These are phyloP conservation scores for Cantharis rufa DNA, from an alignment of 2,888 invertebrate genomes.

Conservation along the genomic window DNA sequence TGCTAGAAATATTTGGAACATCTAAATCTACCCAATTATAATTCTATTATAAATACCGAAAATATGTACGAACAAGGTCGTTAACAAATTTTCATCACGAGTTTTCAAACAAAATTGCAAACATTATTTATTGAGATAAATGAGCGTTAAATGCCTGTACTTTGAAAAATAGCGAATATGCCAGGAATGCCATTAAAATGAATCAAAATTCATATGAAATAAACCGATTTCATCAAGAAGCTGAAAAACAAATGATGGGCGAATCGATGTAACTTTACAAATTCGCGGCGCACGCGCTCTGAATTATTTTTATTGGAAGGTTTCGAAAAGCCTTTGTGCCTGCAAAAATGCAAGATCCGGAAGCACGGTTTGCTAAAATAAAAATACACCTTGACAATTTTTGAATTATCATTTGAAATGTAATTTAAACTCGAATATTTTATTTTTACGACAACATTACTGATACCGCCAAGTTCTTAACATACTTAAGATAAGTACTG, in stretches of 20 bases:
- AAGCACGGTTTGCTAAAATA: neutral
- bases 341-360: neutral
- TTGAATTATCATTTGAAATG: neutral
- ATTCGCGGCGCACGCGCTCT: neutral
- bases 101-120: neutral
- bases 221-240: neutral
- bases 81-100: neutral
- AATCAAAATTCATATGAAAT: neutral
- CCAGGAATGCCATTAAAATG: neutral
- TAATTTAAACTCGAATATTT: neutral
- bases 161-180: neutral
- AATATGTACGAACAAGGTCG: neutral
- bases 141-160: neutral
- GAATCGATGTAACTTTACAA: neutral
- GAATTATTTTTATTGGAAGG: neutral
- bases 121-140: neutral
- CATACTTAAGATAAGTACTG: neutral
- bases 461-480: neutral
- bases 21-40: neutral
- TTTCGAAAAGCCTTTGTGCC: neutral
- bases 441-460: neutral
- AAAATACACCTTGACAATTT: neutral
- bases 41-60: neutral
- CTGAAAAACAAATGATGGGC: neutral
- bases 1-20: neutral